Evolutionary conservation across 2,113 vertebrate genomes (phyloP).

Genomic region (Lepus americanus): DNA sequence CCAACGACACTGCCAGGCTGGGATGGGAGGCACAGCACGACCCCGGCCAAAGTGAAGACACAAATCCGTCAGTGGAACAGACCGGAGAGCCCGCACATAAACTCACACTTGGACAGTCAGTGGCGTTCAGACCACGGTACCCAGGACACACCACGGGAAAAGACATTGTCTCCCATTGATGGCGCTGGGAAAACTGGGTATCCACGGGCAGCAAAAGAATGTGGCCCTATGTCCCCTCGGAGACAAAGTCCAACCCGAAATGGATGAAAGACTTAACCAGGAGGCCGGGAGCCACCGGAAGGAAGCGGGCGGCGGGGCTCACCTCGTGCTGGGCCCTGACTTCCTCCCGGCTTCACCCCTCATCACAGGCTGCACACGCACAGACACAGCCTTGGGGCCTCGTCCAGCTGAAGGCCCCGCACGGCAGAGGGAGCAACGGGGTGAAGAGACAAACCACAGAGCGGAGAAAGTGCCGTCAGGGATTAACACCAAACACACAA

Average conservation of each 20-base stretch:
- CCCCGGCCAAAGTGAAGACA: not conserved
- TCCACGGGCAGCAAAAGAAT: not conserved
- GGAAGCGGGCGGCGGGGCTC: not conserved
- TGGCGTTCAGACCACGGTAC: too few species aligned
- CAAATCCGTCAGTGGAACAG: not conserved
- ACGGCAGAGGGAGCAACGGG: too few species aligned
- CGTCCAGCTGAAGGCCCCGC: too few species aligned
- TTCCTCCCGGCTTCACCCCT: not conserved
- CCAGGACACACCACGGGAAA: not conserved
- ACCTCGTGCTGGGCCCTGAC: too few species aligned
- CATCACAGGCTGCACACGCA: not conserved
- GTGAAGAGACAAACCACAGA: not conserved
- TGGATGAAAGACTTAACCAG: not conserved
- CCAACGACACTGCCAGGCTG: not conserved
- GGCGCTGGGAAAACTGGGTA: not conserved
- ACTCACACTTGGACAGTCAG: not conserved
- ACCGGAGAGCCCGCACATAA: not conserved
- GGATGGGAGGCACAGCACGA: too few species aligned
- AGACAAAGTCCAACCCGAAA: not conserved
- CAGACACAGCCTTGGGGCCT: not conserved
- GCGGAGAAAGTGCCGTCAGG: not conserved
- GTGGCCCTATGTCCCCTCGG: not conserved
- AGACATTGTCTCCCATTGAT: not conserved
- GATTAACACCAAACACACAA: not conserved
- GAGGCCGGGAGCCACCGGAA: not conserved